Percentiles rank a stretch among this genome's conserved stretches.
Conservation (phyloP, 2,113 vertebrate species). For the Eleginops maclovinus region DNA sequence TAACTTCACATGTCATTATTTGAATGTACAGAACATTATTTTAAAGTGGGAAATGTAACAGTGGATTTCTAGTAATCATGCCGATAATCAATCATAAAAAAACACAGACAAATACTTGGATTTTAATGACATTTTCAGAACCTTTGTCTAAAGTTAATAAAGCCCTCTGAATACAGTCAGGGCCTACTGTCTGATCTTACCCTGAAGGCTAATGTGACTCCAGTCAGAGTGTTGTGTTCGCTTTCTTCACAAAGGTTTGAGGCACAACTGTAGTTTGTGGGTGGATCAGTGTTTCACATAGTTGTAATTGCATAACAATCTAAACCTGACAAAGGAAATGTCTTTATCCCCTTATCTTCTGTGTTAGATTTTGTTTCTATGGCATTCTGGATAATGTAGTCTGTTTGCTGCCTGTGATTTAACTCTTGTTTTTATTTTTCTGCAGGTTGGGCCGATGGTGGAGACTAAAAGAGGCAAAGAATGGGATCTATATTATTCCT, state of each 20-base stretch:
- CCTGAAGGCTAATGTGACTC: constrained; percentile 12
- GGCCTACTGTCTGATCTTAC: background rate
- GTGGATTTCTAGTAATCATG: background rate
- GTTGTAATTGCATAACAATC: background rate
- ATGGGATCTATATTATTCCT: constrained; percentile 85
- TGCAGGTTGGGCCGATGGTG: constrained; percentile 85
- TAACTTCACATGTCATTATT: background rate
- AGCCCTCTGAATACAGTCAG: background rate
- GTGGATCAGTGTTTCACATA: no score
- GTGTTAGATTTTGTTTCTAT: background rate
- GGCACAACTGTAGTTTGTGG: background rate
- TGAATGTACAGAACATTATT: background rate
- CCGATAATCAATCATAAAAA: background rate
- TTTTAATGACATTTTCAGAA: no score
- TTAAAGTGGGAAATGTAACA: background rate
- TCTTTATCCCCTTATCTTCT: background rate
- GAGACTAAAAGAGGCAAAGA: constrained; percentile 85
- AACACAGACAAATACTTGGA: background rate
- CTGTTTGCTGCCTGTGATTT: background rate
- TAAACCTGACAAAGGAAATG: background rate
- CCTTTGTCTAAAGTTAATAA: background rate
- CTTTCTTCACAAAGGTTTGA: background rate
- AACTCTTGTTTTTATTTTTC: constrained; percentile 8
- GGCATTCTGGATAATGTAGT: background rate
- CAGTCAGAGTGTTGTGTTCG: background rate